These are phyloP conservation scores for Galerucella calmariensis DNA, from an alignment of 2,888 invertebrate species.

Conservation along the genomic window DNA sequence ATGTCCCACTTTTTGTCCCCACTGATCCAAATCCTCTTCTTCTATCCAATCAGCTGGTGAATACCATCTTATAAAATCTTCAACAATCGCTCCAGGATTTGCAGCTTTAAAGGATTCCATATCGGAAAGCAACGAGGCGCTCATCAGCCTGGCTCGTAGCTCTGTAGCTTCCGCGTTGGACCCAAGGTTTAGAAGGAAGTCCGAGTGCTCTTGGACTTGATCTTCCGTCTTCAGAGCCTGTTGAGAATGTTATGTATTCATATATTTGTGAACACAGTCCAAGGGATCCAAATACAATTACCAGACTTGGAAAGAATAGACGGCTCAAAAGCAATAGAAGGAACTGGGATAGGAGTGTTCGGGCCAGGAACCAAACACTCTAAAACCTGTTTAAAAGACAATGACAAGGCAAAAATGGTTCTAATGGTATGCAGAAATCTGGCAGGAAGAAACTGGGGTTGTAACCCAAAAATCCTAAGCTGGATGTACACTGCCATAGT, in stretches of 20 bases:
- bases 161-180: constrained; percentile 86
- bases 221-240: constrained; percentile 91
- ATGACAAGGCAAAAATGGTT: too few relatives aligned
- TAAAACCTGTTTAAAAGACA: too few relatives aligned
- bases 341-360: too few relatives aligned
- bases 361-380: too few relatives aligned
- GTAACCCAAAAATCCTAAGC: too few relatives aligned
- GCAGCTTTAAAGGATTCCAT: constrained; percentile 99
- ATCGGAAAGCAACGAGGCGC: constrained; percentile 93
- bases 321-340: too few relatives aligned
- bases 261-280: too few relatives aligned
- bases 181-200: constrained; percentile 88
- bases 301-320: too few relatives aligned
- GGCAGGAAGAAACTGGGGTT: too few relatives aligned
- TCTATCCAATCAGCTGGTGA: constrained; percentile 96
- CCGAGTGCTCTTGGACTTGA: constrained; percentile 90
- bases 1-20: constrained; percentile 72
- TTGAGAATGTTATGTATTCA: not conserved
- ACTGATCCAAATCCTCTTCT: constrained; percentile 65
- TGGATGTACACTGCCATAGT: too few relatives aligned
- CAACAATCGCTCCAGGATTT: constrained; percentile 89
- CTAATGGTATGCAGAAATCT: too few relatives aligned
- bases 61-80: constrained; percentile 98
- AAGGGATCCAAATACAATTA: too few relatives aligned
- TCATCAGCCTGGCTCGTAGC: constrained; percentile 92